phyloP scores from a whole-genome alignment of 2,888 invertebrate genomes.

The Mellilla xanthometata region DNA sequence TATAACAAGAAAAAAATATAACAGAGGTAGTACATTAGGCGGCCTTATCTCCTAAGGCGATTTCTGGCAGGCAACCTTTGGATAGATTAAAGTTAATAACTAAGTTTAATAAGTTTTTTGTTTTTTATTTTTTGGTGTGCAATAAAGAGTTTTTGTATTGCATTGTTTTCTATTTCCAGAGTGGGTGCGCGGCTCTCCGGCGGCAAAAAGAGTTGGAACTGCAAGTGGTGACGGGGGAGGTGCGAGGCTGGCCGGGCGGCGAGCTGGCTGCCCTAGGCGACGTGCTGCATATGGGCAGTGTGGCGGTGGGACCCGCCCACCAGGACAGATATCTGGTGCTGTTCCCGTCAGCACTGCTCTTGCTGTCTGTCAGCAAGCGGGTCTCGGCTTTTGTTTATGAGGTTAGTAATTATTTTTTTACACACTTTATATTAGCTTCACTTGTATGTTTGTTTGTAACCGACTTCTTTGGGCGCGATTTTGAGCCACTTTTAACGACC shows the following conservation, averaged over 20 bases:
- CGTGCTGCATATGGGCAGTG: slow-evolving; percentile 95
- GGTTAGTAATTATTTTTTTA: slow-evolving; percentile 83
- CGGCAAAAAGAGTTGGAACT: slow-evolving; percentile 97
- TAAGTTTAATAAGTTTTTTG: too few relatives aligned
- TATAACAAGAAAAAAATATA: too few relatives aligned
- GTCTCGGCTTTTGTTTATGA: slow-evolving; percentile 98
- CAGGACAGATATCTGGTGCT: slow-evolving; percentile 95
- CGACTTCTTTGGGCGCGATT: too few relatives aligned
- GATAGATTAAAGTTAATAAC: too few relatives aligned
- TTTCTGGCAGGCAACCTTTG: too few relatives aligned
- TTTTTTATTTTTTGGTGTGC: too few relatives aligned
- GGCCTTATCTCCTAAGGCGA: too few relatives aligned
- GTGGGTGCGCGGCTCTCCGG: slow-evolving; percentile 92
- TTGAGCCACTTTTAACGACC: too few relatives aligned
- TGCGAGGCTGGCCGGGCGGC: slow-evolving; percentile 96
- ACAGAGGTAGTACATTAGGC: too few relatives aligned
- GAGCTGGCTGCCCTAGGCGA: slow-evolving; percentile 87
- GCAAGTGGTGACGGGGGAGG: slow-evolving; percentile 96
- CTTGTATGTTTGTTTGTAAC: too few relatives aligned
- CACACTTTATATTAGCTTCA: too few relatives aligned
- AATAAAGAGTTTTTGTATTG: too few relatives aligned
- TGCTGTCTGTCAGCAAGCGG: slow-evolving; percentile 94
- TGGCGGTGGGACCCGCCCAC: slow-evolving; percentile 92
- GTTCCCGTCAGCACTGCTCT: slow-evolving; percentile 93
- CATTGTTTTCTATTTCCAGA: slow-evolving; percentile 80